Conservation (phyloP, 2,888 invertebrate genomes). For the Xestia ashworthii region DNA sequence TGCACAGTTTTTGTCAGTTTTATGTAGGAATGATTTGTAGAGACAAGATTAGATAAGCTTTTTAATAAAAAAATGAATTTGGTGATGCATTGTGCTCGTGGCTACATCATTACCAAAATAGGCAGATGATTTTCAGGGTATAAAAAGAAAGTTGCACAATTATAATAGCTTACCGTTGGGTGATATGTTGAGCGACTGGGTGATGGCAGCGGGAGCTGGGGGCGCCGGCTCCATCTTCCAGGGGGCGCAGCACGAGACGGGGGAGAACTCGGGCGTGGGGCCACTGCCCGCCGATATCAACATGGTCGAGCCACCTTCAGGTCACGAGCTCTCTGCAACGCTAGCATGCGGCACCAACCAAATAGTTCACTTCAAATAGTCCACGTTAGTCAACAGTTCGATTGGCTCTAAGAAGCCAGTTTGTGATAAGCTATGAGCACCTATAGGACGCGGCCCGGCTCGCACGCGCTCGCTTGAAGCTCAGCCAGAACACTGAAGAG, state of each 20-base stretch:
- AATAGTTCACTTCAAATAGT: constrained; percentile 79
- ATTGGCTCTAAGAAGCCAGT: constrained; percentile 61
- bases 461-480: constrained; percentile 90
- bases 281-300: constrained; percentile 92
- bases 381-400: constrained; percentile 72
- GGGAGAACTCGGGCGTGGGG: constrained; percentile 90
- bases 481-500: constrained; percentile 91
- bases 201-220: constrained; percentile 88
- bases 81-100: background rate
- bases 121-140: background rate
- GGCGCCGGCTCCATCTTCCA: constrained; percentile 92
- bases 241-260: constrained; percentile 91
- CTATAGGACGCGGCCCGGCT: constrained; percentile 77
- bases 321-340: constrained; percentile 75
- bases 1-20: background rate
- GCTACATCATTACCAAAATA: background rate
- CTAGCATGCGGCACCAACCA: constrained; percentile 81
- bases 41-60: background rate
- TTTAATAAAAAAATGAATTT: background rate
- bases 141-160: background rate
- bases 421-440: constrained; percentile 72
- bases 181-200: constrained; percentile 91
- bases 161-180: constrained; percentile 88
- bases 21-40: background rate
- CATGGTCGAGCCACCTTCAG: constrained; percentile 89